These are phyloP conservation scores for Centrocercus urophasianus DNA, from an alignment of 2,113 vertebrate genomes.

Conservation along the genomic window DNA sequence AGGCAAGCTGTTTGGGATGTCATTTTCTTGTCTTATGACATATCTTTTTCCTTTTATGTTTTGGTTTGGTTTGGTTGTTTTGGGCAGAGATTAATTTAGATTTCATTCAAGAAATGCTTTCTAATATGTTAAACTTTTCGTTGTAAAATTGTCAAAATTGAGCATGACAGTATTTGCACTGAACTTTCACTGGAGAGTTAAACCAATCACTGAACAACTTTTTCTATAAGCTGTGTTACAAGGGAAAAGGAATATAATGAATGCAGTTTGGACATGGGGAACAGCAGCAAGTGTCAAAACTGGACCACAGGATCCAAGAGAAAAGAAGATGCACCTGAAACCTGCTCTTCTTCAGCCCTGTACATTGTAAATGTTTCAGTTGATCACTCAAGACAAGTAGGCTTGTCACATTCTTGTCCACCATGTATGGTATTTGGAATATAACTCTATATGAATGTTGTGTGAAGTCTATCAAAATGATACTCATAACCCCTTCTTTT, in stretches of 20 bases:
- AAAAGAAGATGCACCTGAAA: neutral
- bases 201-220: neutral
- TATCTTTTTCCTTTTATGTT: neutral
- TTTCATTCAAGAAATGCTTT: neutral
- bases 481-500: neutral
- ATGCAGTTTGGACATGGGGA: neutral
- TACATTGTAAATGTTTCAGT: neutral
- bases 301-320: neutral
- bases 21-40: neutral
- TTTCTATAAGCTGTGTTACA: neutral
- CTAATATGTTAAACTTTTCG: neutral
- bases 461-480: neutral
- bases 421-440: neutral
- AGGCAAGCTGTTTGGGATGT: neutral
- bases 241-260: neutral
- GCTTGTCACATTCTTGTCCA: neutral
- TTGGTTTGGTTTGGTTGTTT: neutral
- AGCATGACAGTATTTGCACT: neutral
- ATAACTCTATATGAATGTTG: neutral
- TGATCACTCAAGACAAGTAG: neutral
- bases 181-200: neutral
- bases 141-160: neutral
- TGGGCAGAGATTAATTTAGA: fast-evolving
- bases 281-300: neutral
- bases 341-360: neutral